Evolutionary conservation across 1,140 invertebrate genomes (phyloP), one percentile per base, ranked within the genome.

Genomic region (Macrobrachium nipponense): DNA sequence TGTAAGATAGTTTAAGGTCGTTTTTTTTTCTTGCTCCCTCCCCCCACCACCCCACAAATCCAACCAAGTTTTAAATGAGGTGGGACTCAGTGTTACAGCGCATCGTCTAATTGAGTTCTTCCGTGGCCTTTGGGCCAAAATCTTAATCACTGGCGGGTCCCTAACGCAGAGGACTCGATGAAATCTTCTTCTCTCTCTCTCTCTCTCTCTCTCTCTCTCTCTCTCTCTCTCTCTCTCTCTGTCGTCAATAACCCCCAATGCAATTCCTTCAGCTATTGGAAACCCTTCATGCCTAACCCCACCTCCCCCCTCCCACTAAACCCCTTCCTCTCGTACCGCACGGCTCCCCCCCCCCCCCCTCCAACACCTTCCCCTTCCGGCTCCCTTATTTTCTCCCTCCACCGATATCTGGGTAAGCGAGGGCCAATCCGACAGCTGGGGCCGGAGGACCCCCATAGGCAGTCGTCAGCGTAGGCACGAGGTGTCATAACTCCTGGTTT

Each of bases 401-500:
- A 77, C 58, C 75, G 8, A 18, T 27, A 59, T 59, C 36, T 7
- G 14, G 68, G 18, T 15, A 14, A 72, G 27, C 14, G 68, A 27
- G 68, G 18, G 68, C 14, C 18, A 18, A 20, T 72, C 20, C 14
- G 68, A 72, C 27, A 27, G 18, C 18, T 76, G 73, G 5, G 6
- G 8, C 36, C 18, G 27, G 8, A 20, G 20, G 70, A 17, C 20
- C 27, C 78, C 72, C 72, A 44, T 61, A n/a, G n/a, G 7, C 12
- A 61, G 82, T 85, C 82, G 82, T 85, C 82, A 85, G 62, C 60
- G 60, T 27, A 86, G 73, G 83, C 76, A 86, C 66, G 83, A 59
- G 76, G 83, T 86, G 83, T 86, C 83, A 73, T 86, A 86, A 86
- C 83, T 86, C 83, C 64, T 27, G 73, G 77, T 86, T 86, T 86